Evolutionary conservation across 2,888 invertebrate genomes (phyloP).

Genomic region (Ormyrus labotus): DNA sequence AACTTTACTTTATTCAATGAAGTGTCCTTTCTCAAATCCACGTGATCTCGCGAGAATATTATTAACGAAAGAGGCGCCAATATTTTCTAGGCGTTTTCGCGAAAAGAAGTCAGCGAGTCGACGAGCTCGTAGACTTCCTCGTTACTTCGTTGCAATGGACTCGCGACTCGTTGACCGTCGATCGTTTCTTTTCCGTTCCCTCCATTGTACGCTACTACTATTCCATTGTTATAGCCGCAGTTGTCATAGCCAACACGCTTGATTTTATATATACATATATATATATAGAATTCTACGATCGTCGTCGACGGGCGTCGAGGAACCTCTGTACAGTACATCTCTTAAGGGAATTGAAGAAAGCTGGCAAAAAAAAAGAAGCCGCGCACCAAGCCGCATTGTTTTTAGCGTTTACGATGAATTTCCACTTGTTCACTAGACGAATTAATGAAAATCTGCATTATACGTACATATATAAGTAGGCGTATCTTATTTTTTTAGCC

Average conservation of each 20-base stretch:
- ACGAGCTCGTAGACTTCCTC: background rate
- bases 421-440: constrained; percentile 27
- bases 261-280: constrained; percentile 45
- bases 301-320: constrained; percentile 17
- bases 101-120: background rate
- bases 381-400: constrained; percentile 20
- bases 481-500: constrained; percentile 36
- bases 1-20: background rate
- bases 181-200: constrained; percentile 1
- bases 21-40: constrained; percentile 14
- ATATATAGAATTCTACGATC: constrained; percentile 1
- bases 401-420: background rate
- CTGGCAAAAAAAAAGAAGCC: background rate
- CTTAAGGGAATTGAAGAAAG: constrained; percentile 17
- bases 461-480: constrained; percentile 35
- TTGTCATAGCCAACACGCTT: constrained; percentile 26
- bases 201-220: constrained; percentile 13
- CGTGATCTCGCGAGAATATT: constrained; percentile 9
- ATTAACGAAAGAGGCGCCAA: background rate
- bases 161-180: background rate
- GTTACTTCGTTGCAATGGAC: constrained; percentile 9
- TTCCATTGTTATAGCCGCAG: constrained; percentile 24
- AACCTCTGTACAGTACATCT: constrained; percentile 46
- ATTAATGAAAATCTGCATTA: constrained; percentile 37
- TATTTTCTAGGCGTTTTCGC: constrained; percentile 4